Evolutionary conservation across 64 coral and sea anemone species (phyloP).

Genomic region (Montipora capricornis): DNA sequence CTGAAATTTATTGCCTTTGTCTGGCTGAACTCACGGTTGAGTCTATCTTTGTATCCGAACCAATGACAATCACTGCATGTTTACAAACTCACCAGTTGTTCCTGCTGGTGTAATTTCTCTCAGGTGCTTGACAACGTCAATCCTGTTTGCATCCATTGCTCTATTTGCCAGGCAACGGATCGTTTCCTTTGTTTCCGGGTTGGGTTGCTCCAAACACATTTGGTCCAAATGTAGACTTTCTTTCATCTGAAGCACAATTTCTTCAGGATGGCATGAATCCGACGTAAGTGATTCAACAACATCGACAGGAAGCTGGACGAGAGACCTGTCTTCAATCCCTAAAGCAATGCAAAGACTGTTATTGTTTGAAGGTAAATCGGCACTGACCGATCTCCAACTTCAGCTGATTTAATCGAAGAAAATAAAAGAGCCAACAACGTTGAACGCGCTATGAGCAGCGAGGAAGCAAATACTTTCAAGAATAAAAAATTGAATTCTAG

Average conservation of each 20-base stretch:
- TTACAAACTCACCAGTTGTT: conserved; percentile 13
- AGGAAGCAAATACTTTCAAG: no score
- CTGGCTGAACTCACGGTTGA: no score
- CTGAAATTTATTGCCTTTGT: no score
- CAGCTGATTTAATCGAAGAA: no score
- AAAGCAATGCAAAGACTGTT: neutral
- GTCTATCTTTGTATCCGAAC: no score
- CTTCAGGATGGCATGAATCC: neutral
- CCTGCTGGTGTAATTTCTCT: conserved; percentile 40
- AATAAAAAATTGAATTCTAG: no score
- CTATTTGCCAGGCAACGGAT: conserved; percentile 13
- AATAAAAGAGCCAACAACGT: no score
- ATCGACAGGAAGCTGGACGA: neutral
- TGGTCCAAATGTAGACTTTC: neutral
- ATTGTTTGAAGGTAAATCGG: neutral
- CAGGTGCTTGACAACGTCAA: conserved; percentile 26
- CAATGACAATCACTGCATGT: neutral
- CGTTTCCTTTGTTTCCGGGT: neutral
- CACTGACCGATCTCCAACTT: neutral
- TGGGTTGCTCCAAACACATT: neutral
- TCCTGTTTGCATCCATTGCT: conserved; percentile 11
- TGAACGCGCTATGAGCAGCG: no score
- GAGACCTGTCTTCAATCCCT: neutral
- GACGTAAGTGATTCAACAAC: conserved; percentile 13
- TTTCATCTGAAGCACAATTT: conserved; percentile 20